Percentiles rank a stretch among this genome's conserved stretches.
These are phyloP conservation scores for Tachuris rubrigastra DNA, from an alignment of 2,113 vertebrate species.

Conservation along the genomic window DNA sequence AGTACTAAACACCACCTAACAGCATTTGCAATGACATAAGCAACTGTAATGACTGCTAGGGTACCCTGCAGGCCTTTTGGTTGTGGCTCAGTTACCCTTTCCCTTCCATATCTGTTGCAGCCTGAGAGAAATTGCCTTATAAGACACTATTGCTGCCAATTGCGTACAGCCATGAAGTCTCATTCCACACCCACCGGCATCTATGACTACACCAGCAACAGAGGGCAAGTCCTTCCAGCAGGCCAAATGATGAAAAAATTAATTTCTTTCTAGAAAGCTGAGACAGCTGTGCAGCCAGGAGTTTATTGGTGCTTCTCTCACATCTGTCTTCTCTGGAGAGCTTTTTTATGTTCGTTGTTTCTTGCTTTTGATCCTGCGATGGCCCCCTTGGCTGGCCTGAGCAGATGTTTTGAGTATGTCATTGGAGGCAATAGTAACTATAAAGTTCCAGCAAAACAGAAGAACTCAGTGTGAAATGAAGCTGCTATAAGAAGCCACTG, in stretches of 20 bases:
- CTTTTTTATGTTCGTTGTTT: not conserved
- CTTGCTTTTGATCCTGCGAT: not conserved
- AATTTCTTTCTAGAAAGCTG: not conserved
- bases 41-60: not conserved
- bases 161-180: not conserved
- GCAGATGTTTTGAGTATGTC: not conserved
- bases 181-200: rapidly evolving
- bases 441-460: not conserved
- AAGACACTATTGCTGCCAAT: not conserved
- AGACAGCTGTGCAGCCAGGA: not conserved
- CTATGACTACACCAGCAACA: not conserved
- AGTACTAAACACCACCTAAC: not conserved
- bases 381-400: not conserved
- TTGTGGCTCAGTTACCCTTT: not conserved
- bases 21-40: not conserved
- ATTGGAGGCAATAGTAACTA: not conserved
- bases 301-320: not conserved
- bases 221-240: not conserved
- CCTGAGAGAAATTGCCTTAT: not conserved
- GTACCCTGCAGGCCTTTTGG: not conserved
- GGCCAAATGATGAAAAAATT: not conserved
- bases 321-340: not conserved
- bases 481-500: not conserved
- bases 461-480: not conserved
- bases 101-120: not conserved